A percentile compares a stretch with the other conserved stretches of the same genome.
These are phyloP conservation scores for Thera obeliscata DNA, from an alignment of 2,888 invertebrate genomes.

Conservation along the genomic window DNA sequence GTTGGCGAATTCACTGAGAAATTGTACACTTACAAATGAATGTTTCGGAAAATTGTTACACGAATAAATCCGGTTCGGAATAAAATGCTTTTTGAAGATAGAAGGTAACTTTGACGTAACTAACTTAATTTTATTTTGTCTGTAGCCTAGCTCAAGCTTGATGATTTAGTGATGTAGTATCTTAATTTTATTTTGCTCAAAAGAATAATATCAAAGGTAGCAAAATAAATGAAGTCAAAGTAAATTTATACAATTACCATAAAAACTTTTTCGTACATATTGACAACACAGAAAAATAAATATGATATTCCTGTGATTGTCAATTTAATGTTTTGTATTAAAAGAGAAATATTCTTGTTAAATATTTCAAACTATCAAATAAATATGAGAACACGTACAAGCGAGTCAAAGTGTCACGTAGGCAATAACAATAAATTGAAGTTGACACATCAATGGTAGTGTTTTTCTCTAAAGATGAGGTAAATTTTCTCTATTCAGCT, in stretches of 20 bases:
- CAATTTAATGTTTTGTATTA: no score
- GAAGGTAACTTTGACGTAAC: background rate
- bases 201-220: no score
- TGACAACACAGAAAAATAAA: no score
- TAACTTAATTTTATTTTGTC: background rate
- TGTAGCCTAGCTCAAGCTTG: background rate
- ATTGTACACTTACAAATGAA: slow-evolving; percentile 33
- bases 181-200: no score
- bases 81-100: slow-evolving; percentile 4
- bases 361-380: slow-evolving; percentile 33
- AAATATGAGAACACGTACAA: slow-evolving; percentile 31
- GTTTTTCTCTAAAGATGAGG: slow-evolving; percentile 20
- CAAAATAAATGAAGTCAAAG: no score
- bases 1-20: slow-evolving; percentile 32
- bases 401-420: slow-evolving; percentile 39
- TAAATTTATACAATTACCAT: no score
- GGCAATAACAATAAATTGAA: slow-evolving; percentile 38
- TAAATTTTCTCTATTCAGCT: slow-evolving; percentile 12
- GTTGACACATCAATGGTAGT: slow-evolving; percentile 20
- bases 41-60: slow-evolving; percentile 32
- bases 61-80: slow-evolving; percentile 6
- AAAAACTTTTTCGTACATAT: no score
- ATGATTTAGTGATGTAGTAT: no score
- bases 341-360: no score
- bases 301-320: no score